Percentiles rank a stretch among this genome's conserved stretches.
These are phyloP conservation scores for Actinernus sp. DNA, from an alignment of 92 coral and sea anemone genomes.

Conservation along the genomic window DNA sequence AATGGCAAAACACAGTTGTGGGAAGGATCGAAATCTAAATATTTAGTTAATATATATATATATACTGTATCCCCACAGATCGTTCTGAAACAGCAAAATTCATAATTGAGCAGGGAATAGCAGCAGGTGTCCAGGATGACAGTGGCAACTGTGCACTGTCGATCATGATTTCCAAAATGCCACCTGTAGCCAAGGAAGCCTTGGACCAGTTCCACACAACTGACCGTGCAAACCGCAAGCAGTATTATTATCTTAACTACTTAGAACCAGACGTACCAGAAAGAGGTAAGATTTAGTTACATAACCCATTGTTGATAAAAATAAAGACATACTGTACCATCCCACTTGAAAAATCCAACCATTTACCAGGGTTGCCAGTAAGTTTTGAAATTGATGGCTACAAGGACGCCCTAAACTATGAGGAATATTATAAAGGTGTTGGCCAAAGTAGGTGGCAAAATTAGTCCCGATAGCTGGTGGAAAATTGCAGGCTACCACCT, in stretches of 20 bases:
- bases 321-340: too few relatives aligned
- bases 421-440: too few relatives aligned
- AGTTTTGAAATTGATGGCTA: too few relatives aligned
- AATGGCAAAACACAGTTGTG: too few relatives aligned
- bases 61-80: too few relatives aligned
- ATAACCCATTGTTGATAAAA: too few relatives aligned
- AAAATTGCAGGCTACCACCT: too few relatives aligned
- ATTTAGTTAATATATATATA: neutral
- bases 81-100: constrained; percentile 98
- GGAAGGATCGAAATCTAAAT: neutral
- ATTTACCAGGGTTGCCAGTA: too few relatives aligned
- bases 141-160: constrained; percentile 86
- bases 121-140: constrained; percentile 88
- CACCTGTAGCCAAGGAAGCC: constrained; percentile 98
- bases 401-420: too few relatives aligned
- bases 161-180: constrained; percentile 97
- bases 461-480: too few relatives aligned
- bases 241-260: constrained; percentile 90
- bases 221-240: constrained; percentile 93
- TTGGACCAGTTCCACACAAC: constrained; percentile 97
- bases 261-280: constrained; percentile 70
- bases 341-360: too few relatives aligned
- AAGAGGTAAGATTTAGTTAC: constrained; percentile 35
- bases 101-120: constrained; percentile 71
- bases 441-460: too few relatives aligned